Base-by-base conservation (phyloP, 2,113 vertebrate species). In the Galeopterus variegatus region DNA sequence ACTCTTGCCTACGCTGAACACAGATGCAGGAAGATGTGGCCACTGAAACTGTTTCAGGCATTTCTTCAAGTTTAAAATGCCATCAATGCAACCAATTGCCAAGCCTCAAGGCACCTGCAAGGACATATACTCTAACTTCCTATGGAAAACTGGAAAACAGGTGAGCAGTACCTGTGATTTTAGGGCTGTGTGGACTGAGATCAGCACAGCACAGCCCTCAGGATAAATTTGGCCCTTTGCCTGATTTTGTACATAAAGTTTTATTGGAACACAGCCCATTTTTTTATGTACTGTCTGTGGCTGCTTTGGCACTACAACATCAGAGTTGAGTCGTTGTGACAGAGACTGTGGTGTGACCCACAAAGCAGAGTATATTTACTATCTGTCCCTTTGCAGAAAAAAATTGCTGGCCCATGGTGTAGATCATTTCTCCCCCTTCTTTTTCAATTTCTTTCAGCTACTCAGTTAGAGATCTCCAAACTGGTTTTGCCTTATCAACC, bases 161-260 rank as follows among this genome's bases (percentile, higher is more conserved):
- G 28, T 56, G 64, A 41, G 28, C 26, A 33, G 5, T 41, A 41
- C 41, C 41, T 41, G 62, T 70, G 60, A 65, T 52, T 45, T 88
- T 56, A 79, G 60, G 56, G 10, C 24, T 26, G 6, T 69, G 14
- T 52, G 45, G 48, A 36, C 28, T 26, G 6, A 45, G 21, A 48
- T 70, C 79, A 21, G 58, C 33, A 48, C 0, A 15, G 15, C 14
- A 24, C 0, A 41, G 33, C 8, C 31, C 36, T 18, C 79, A 15
- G 56, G 52, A 41, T 26, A 52, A 56, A 81, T 70, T 72, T 0
- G 5, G 67, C 58, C 58, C 28, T 23, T 31, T 1, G 1, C 21
- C 23, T 36, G 18, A 19, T 73, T 67, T 67, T 67, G 28, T 84
- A 41, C 80, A 79, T 80, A 93, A 79, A 92, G 77, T 84, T 90